Conservation (phyloP, 2,797 vertebrate genomes). For the Tolypeutes matacus region DNA sequence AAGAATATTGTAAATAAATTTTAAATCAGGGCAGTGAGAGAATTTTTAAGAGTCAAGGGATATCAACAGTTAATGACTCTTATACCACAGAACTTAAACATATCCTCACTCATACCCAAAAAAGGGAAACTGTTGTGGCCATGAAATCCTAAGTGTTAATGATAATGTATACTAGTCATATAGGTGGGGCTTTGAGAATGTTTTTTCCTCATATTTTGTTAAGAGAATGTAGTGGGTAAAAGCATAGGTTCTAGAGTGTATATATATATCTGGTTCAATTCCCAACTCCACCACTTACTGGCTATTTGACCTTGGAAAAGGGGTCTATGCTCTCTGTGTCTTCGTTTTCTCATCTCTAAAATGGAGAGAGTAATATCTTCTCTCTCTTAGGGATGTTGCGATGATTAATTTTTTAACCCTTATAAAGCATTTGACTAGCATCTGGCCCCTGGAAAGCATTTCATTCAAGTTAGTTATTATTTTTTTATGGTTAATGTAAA, state of each 20-base stretch:
- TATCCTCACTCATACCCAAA: neutral
- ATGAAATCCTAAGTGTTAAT: slow-evolving; percentile 25
- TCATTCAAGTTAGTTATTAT: neutral
- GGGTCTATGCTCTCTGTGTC: neutral
- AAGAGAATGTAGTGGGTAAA: neutral
- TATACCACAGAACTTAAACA: neutral
- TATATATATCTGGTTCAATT: neutral
- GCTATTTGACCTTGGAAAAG: slow-evolving; percentile 3
- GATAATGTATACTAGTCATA: neutral
- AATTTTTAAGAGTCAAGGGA: neutral
- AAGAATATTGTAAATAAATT: slow-evolving; percentile 44
- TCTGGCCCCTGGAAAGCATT: neutral
- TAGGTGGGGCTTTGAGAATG: neutral
- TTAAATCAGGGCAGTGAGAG: neutral
- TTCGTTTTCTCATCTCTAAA: slow-evolving; percentile 43
- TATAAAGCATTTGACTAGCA: neutral
- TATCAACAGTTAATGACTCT: slow-evolving; percentile 32
- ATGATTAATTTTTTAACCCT: neutral
- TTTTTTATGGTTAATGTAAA: slow-evolving; percentile 31
- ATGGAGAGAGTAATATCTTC: neutral
- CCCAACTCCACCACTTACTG: neutral
- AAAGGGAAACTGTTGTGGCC: neutral
- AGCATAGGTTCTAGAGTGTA: neutral
- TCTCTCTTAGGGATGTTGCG: neutral
- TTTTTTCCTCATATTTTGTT: neutral